phyloP scores from a whole-genome alignment of 2,113 vertebrate genomes.

The Henicopernis longicauda region DNA sequence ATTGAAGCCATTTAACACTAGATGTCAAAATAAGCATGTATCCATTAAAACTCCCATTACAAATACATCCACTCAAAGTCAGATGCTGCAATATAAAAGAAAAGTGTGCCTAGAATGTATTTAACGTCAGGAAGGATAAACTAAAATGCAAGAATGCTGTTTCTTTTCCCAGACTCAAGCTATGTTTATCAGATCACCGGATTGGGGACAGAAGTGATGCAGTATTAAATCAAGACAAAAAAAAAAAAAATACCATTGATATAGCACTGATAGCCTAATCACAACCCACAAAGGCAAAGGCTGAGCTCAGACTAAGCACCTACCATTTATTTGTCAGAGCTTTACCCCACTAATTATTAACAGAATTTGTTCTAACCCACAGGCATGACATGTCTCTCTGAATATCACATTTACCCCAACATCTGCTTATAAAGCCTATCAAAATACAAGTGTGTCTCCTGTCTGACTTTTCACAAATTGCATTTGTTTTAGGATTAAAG shows the following conservation, averaged over 20 bases:
- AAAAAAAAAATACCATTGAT: background rate
- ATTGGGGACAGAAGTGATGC: background rate
- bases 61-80: slow-evolving; percentile 32
- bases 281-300: background rate
- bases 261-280: background rate
- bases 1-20: slow-evolving; percentile 28
- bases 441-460: background rate
- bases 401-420: background rate
- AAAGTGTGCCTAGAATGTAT: background rate
- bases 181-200: background rate
- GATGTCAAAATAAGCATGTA: slow-evolving; percentile 37
- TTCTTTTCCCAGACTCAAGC: background rate
- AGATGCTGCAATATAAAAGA: background rate
- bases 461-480: slow-evolving; percentile 12
- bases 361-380: background rate
- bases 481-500: slow-evolving; percentile 30
- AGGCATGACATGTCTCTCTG: background rate
- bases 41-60: slow-evolving; percentile 32
- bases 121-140: background rate
- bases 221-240: background rate
- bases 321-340: background rate
- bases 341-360: background rate
- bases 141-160: background rate
- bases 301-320: background rate
- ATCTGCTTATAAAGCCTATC: background rate